Base-by-base conservation (phyloP, 2,113 vertebrate genomes). In the Myrmecobius fasciatus region DNA sequence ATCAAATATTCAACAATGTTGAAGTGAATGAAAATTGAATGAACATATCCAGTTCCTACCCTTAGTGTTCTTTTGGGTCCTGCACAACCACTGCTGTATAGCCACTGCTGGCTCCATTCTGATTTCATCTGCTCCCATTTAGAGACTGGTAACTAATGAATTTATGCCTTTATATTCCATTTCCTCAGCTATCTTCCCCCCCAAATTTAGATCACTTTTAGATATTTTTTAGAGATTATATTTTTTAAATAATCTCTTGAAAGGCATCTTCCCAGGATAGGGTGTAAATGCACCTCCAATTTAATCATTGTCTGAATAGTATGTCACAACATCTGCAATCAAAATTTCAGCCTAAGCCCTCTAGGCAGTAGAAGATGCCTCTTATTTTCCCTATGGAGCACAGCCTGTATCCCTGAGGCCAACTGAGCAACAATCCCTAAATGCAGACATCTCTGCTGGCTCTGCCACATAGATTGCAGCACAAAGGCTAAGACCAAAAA, bases 371-470 rank as follows among this genome's bases (percentile, higher is more conserved):
- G 47, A 48, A 97, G 75, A 0, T 47, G 47, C 54, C 97, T 96
- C 56, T 97, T 97, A 97, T 97, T 98, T 95, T 98, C 96, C 97
- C 98, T 98, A 95, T 95, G 94, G 97, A 96, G 94, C 91, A 91
- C 91, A 96, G 83, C 48, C 89, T 97, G n/a, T 26, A 98, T 95
- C 96, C 94, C 17, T 94, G 91, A 98, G 97, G 89, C 95, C 96
- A 97, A 97, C 98, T 98, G 97, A 96, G 97, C 52, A 97, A 94
- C 96, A 94, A 96, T 89, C 95, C 91, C 95, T 94, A 97, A 97
- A 96, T 43, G 36, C 60, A 94, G 94, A 96, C 91, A 95, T 94
- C 93, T 94, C 93, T 91, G 54, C n/a, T 95, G 90, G 46, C 95
- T 96, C 89, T 96, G 94, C 96, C 91, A 91, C 67, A 90, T 51